Evolutionary conservation across 30 jellyfish, hydroid and myxozoan genomes (phyloP), one percentile per base, ranked within the genome.

Genomic region (Cassiopea andromeda): DNA sequence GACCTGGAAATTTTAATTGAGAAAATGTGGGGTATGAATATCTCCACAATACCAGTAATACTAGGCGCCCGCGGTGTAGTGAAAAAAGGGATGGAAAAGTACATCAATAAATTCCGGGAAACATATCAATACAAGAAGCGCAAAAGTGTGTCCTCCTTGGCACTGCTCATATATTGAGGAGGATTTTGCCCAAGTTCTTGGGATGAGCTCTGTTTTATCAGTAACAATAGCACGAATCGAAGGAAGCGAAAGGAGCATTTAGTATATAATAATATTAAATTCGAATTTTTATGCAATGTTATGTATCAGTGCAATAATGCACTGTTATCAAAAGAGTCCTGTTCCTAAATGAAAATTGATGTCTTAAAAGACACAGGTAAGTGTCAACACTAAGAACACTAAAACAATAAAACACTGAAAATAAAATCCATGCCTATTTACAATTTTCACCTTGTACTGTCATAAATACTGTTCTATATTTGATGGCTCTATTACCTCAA

Each of bases 1-100:
- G 87, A 77, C n/a, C 87, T 77, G 45, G 77, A 77, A 50, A 77
- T 48, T 46, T 76, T 44, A 50, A 68, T 77, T 77, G 73, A n/a
- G 7, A 68, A 14, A 68, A 2, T 68, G 16, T 68, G 77, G 77
- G 46, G 47, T 7, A 68, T 68, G 77, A 68, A 68, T 2, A 14
- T 6, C 7, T 2, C 77, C 7, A 38, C 47, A 16, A 68, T 68
- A 16, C 77, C 77, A 2, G 77, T 68, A 2, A 68, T 68, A 68
- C 6, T 68, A 68, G 77, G 77, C 6, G 77, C 77, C 5, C 77
- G 6, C 14, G 77, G 77, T 16, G 12, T 68, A n/a, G 16, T 68
- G 7, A 68, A 2, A 68, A 68, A 5, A 68, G 46, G 77, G 44
- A 68, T 68, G 77, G 47, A 68, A 50, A 50, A 50, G 9, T 50